phyloP scores from a whole-genome alignment of 2,888 invertebrate species.

The Apodemia duryi region DNA sequence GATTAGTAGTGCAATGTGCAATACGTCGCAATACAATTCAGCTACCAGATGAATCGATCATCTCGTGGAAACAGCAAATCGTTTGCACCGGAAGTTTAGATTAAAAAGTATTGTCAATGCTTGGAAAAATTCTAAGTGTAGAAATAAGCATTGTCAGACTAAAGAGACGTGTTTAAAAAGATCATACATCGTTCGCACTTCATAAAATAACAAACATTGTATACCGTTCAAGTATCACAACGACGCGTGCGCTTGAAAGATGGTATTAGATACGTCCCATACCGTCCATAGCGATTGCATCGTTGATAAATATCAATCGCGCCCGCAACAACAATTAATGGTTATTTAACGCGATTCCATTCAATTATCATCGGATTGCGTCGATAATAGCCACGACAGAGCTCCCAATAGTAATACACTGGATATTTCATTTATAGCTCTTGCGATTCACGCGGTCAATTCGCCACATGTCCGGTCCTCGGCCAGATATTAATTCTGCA shows the following conservation, averaged over 20 bases:
- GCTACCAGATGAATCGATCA: no score
- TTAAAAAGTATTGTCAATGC: no score
- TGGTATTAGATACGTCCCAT: slow-evolving; percentile 16
- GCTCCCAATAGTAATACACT: slow-evolving; percentile 60
- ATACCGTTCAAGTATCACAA: neutral
- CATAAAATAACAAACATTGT: neutral
- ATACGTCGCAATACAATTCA: no score
- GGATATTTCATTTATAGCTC: slow-evolving; percentile 58
- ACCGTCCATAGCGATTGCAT: slow-evolving; percentile 14
- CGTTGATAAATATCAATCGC: slow-evolving; percentile 55
- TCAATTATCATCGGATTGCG: slow-evolving; percentile 68
- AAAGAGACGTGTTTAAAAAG: no score
- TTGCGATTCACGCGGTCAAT: slow-evolving; percentile 50
- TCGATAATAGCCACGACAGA: slow-evolving; percentile 62
- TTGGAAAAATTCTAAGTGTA: no score
- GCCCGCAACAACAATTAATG: slow-evolving; percentile 63
- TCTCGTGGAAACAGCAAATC: no score
- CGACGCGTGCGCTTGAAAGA: neutral
- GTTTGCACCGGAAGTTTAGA: no score
- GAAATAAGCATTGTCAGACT: no score
- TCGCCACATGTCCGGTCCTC: slow-evolving; percentile 34
- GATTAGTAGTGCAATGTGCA: no score
- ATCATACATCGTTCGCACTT: neutral
- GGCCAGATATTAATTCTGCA: slow-evolving; percentile 57
- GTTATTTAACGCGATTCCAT: slow-evolving; percentile 67